Evolutionary conservation across 2,113 vertebrate species (phyloP).

Genomic region (Seriola quinqueradiata): DNA sequence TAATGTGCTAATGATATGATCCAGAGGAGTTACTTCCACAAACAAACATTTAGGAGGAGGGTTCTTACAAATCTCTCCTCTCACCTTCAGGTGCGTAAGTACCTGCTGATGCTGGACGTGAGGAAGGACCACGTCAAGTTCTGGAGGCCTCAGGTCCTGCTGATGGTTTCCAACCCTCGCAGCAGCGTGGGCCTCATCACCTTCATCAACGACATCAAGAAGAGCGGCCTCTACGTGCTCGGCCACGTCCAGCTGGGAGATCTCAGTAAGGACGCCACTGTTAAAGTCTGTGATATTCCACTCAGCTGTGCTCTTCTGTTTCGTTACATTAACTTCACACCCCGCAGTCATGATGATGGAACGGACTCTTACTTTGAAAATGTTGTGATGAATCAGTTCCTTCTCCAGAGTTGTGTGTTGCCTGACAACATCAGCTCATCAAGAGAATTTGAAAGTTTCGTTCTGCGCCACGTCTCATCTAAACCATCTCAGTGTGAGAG

Average conservation of each 20-base stretch:
- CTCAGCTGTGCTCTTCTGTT: not conserved
- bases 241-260: slow-evolving; percentile 94
- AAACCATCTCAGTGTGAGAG: slow-evolving; percentile 29
- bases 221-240: slow-evolving; percentile 95
- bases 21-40: too few relatives aligned
- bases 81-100: slow-evolving; percentile 91
- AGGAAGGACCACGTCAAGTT: slow-evolving; percentile 99
- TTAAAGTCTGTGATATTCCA: not conserved
- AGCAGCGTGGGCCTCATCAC: slow-evolving; percentile 90
- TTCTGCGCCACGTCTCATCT: slow-evolving; percentile 24
- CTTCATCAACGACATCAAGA: slow-evolving; percentile 97
- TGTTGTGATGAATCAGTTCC: not conserved
- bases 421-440: not conserved
- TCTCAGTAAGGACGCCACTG: slow-evolving; percentile 86
- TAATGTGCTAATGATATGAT: too few relatives aligned
- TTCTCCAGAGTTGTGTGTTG: not conserved
- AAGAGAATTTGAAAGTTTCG: not conserved
- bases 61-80: not conserved
- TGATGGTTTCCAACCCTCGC: slow-evolving; percentile 95
- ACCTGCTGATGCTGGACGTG: slow-evolving; percentile 95
- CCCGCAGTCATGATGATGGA: not conserved
- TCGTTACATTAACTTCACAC: not conserved
- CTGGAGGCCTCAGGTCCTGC: slow-evolving; percentile 95
- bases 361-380: not conserved
- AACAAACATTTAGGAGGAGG: too few relatives aligned